Base-by-base conservation (phyloP, 2,797 vertebrate species). In the Rhynchotus rufescens region DNA sequence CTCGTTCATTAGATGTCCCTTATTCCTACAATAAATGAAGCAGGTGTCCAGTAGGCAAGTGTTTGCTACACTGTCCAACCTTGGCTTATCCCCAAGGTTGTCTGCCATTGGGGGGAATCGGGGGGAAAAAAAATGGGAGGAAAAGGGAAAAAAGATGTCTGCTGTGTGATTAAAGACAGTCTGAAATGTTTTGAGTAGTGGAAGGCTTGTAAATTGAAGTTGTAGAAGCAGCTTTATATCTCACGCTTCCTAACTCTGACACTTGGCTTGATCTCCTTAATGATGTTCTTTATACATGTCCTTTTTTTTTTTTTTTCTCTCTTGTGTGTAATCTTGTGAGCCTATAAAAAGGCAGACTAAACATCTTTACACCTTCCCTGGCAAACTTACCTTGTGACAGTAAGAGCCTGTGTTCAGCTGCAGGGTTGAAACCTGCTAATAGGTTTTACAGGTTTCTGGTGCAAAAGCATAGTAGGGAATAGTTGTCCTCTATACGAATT, bases 391-490 rank as follows among this genome's bases (percentile, higher is more conserved):
- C 61, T 42, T 54, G 49, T 54, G 49, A 34, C 49, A 65, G 40
- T n/a, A 42, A 0, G 12, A 93, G 42, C 65, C 42, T 13, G 44
- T 67, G 38, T 59, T 69, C 82, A 81, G 45, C 69, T 80, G 56
- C 32, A 40, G 64, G 9, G 34, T 9, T 93, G 77, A 62, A 80
- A 87, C 23, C 42, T 67, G 26, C 34, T 89, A 25, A 80, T 92
- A 10, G 68, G 51, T 93, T 88, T 88, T 73, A 81, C 14, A 71
- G 80, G 10, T 60, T 90, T 68, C 56, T 87, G 47, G 71, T n/a
- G 38, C 73, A 57, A 44, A 52, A 62, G 44, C 16, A 44, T 40
- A 44, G 61, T 20, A 54, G 60, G 56, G 66, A 68, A 74, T 64
- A 36, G 28, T 38, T 89, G 76, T 83, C 52, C 77, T 73, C 60